These are phyloP conservation scores for Poeciliopsis presidionis DNA, from an alignment of 2,797 vertebrate genomes.

Conservation along the genomic window DNA sequence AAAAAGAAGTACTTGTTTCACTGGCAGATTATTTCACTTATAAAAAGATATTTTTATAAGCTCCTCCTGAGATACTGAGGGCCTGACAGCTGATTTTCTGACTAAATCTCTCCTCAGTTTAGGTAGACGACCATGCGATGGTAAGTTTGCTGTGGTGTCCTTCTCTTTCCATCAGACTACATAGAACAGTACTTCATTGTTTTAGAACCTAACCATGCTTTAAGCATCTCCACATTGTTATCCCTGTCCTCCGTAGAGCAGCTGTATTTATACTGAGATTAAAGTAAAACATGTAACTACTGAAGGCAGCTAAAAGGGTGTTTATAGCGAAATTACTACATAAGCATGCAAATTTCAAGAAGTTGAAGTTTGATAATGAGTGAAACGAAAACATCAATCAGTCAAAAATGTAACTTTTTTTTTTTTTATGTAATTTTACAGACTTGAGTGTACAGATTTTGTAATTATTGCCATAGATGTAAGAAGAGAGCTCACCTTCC, in stretches of 20 bases:
- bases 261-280: background rate
- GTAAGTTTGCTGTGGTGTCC: background rate
- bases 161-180: background rate
- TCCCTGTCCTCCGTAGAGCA: background rate
- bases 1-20: background rate
- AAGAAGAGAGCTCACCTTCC: slow-evolving; percentile 82
- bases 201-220: background rate
- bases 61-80: background rate
- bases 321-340: background rate
- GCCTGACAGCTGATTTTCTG: background rate
- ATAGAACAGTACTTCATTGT: background rate
- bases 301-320: background rate
- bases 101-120: background rate
- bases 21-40: background rate
- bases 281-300: background rate
- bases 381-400: background rate
- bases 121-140: background rate
- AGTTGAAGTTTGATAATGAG: background rate
- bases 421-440: background rate
- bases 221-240: background rate
- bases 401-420: too few species aligned
- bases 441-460: background rate
- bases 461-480: background rate
- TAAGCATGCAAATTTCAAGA: background rate
- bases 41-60: background rate